Conservation (phyloP, 2,113 vertebrate species). For the Marcusenius ussheri region DNA sequence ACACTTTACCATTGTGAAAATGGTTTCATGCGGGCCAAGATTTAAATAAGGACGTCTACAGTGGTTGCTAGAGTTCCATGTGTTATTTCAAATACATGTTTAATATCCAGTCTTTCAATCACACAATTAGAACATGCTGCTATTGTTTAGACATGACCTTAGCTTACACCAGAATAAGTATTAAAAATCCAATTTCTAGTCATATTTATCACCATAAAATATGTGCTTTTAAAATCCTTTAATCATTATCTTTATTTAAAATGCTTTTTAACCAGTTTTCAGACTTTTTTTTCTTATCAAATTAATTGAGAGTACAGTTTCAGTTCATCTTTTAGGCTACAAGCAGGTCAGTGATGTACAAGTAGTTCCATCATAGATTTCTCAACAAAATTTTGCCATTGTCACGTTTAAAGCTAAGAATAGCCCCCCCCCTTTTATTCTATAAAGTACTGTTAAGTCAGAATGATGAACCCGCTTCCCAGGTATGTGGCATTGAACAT, state of each 20-base stretch:
- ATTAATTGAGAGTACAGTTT: not conserved
- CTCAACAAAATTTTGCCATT: not conserved
- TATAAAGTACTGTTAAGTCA: not conserved
- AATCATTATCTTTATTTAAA: not conserved
- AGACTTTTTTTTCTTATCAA: not conserved
- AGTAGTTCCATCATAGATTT: not conserved
- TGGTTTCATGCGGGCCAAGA: not conserved
- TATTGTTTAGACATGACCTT: not conserved
- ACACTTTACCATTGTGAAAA: not conserved
- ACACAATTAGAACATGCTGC: not conserved
- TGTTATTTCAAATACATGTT: not conserved
- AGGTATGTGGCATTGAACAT: not conserved
- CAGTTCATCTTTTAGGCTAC: not conserved
- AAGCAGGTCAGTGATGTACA: not conserved
- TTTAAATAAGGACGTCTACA: not conserved
- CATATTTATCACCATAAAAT: conserved; percentile 1
- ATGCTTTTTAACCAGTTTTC: not conserved
- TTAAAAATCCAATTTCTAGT: not conserved
- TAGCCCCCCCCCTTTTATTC: not conserved
- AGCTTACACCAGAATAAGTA: not conserved
- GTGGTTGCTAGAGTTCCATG: not conserved
- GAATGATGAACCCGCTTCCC: not conserved
- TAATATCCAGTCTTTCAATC: not conserved
- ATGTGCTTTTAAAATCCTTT: not conserved
- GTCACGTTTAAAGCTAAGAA: not conserved